A percentile compares a stretch with the other conserved stretches of the same genome.
Evolutionary conservation across 2,888 invertebrate species (phyloP).

Genomic region (Muschampia plurimacula): DNA sequence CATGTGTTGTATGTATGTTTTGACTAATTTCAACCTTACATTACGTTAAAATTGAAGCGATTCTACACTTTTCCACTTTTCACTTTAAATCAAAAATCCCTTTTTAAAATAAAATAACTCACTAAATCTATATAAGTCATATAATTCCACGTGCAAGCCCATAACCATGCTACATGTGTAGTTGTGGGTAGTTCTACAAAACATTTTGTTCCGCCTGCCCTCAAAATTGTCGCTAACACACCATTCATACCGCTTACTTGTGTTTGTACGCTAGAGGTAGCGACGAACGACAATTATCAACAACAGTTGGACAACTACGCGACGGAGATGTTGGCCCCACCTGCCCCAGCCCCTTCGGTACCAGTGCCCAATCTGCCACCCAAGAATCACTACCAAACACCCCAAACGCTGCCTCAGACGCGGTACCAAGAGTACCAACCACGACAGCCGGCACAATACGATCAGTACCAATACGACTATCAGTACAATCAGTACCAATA

Average conservation of each 20-base stretch:
- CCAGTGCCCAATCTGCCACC: slow-evolving; percentile 64
- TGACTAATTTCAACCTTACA: too few species aligned
- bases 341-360: slow-evolving; percentile 51
- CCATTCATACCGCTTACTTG: slow-evolving; percentile 37
- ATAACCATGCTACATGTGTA: too few species aligned
- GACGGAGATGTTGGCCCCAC: slow-evolving; percentile 73
- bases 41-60: too few species aligned
- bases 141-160: too few species aligned
- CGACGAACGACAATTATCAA: slow-evolving; percentile 76
- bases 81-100: too few species aligned
- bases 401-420: slow-evolving; percentile 45
- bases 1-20: too few species aligned
- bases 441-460: slow-evolving; percentile 45
- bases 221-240: slow-evolving; percentile 12
- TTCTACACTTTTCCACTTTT: too few species aligned
- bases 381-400: slow-evolving; percentile 75
- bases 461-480: slow-evolving; percentile 51
- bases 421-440: slow-evolving; percentile 49
- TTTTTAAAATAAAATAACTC: too few species aligned
- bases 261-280: slow-evolving; percentile 60
- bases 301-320: slow-evolving; percentile 82
- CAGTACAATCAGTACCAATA: slow-evolving; percentile 58
- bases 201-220: slow-evolving; percentile 13
- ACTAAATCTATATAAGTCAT: too few species aligned
- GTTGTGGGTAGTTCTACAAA: background rate